Conservation (phyloP, 2,888 invertebrate species). For the Brachyptera risi region DNA sequence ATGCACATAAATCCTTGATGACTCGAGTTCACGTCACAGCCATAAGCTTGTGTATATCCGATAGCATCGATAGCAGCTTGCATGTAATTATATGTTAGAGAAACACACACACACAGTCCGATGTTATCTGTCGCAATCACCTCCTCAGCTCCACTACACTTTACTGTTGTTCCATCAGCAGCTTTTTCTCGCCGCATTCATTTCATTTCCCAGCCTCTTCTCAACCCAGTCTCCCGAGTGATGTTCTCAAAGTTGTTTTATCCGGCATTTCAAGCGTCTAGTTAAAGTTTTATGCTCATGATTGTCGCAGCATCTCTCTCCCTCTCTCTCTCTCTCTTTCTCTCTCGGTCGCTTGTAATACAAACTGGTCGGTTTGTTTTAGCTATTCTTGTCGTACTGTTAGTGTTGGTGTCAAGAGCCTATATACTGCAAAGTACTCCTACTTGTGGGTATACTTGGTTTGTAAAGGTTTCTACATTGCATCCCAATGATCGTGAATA, state of each 20-base stretch:
- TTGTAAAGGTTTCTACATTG: slow-evolving; percentile 14
- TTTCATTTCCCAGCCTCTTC: no score
- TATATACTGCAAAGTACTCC: slow-evolving; percentile 13
- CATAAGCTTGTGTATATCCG: slow-evolving; percentile 2
- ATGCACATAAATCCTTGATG: slow-evolving; percentile 12
- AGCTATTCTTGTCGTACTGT: slow-evolving; percentile 15
- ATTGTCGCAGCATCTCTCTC: slow-evolving; percentile 2
- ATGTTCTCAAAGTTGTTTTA: background rate
- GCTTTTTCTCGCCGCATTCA: no score
- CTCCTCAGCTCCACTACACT: no score
- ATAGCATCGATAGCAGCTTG: slow-evolving; percentile 12
- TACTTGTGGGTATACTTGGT: slow-evolving; percentile 12
- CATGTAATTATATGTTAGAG: slow-evolving; percentile 13
- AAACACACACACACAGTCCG: no score
- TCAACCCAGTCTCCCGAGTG: no score
- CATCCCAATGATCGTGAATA: slow-evolving; percentile 27
- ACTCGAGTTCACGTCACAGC: background rate
- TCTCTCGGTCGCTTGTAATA: no score
- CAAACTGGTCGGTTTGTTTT: slow-evolving; percentile 18
- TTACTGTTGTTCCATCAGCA: no score
- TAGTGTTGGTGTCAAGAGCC: no score
- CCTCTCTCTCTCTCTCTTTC: no score
- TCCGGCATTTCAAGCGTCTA: background rate
- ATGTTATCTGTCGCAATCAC: no score
- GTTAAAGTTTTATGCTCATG: slow-evolving; percentile 14